Conservation (phyloP, 2,113 vertebrate genomes). For the Procavia capensis region DNA sequence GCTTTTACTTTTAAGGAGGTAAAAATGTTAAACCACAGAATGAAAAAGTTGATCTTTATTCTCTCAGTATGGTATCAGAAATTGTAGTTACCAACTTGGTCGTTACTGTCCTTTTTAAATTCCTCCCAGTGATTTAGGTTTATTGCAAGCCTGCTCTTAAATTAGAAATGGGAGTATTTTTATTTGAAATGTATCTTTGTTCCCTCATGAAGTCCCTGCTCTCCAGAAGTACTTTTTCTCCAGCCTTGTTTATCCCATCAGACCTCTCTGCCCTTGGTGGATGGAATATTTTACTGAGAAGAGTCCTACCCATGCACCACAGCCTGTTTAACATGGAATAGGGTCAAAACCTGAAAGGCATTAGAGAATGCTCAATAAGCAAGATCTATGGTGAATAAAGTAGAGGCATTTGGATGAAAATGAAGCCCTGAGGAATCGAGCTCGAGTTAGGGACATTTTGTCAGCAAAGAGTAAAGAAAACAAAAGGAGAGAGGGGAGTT, state of each 20-base stretch:
- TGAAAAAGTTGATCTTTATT: slow-evolving; percentile 57
- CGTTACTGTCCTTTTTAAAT: slow-evolving; percentile 75
- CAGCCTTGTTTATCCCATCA: slow-evolving; percentile 71
- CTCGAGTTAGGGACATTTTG: slow-evolving; percentile 48
- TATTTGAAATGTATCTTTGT: slow-evolving; percentile 69
- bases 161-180: slow-evolving; percentile 81
- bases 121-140: slow-evolving; percentile 77
- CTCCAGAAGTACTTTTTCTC: slow-evolving; percentile 79
- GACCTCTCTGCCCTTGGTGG: slow-evolving; percentile 71
- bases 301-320: slow-evolving; percentile 71
- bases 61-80: slow-evolving; percentile 66
- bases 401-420: slow-evolving; percentile 67
- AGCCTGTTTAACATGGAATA: slow-evolving; percentile 71
- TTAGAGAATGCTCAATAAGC: slow-evolving; percentile 74
- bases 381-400: slow-evolving; percentile 60
- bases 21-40: slow-evolving; percentile 20
- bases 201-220: slow-evolving; percentile 79
- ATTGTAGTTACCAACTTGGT: slow-evolving; percentile 75
- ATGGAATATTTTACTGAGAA: slow-evolving; percentile 74
- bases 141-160: slow-evolving; percentile 80
- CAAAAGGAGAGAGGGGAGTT: not conserved
- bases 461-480: slow-evolving; percentile 71
- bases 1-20: slow-evolving; percentile 44
- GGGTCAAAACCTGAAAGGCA: slow-evolving; percentile 84
- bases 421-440: slow-evolving; percentile 68